Percentiles rank a stretch among this genome's conserved stretches.
These are phyloP conservation scores for Rachycentron canadum DNA, from an alignment of 2,797 vertebrate species.

Conservation along the genomic window DNA sequence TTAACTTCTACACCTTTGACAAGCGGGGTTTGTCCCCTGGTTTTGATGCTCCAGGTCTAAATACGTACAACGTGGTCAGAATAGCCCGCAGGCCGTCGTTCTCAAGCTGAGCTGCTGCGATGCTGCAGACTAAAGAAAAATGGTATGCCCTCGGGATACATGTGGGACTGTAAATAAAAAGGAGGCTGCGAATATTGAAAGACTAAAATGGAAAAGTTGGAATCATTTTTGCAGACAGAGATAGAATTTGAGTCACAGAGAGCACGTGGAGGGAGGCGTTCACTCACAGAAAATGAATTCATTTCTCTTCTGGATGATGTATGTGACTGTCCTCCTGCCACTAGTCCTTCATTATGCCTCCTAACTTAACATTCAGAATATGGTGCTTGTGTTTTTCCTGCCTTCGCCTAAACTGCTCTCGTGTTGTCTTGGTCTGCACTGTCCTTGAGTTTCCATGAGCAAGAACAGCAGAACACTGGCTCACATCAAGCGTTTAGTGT, in stretches of 20 bases:
- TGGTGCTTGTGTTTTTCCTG: conserved; percentile 50
- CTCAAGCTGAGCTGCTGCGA: conserved; percentile 77
- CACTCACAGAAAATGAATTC: conserved; percentile 5
- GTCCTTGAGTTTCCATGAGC: conserved; percentile 18
- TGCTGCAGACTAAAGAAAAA: conserved; percentile 3
- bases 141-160: neutral
- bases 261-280: neutral
- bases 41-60: conserved; percentile 94
- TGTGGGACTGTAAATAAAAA: conserved; percentile 1
- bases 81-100: conserved; percentile 88
- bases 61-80: conserved; percentile 92
- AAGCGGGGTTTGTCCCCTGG: conserved; percentile 90
- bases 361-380: conserved; percentile 23
- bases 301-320: conserved; percentile 39
- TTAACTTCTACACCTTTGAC: conserved; percentile 91
- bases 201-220: neutral
- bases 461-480: neutral
- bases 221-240: neutral
- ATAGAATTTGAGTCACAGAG: conserved; percentile 16
- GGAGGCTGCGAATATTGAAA: conserved; percentile 10
- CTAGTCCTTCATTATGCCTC: conserved; percentile 32
- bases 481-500: neutral
- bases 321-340: conserved; percentile 24
- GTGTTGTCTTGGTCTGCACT: neutral
- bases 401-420: conserved; percentile 26